phyloP scores from a whole-genome alignment of 2,888 invertebrate genomes.

The Trisateles emortualis region DNA sequence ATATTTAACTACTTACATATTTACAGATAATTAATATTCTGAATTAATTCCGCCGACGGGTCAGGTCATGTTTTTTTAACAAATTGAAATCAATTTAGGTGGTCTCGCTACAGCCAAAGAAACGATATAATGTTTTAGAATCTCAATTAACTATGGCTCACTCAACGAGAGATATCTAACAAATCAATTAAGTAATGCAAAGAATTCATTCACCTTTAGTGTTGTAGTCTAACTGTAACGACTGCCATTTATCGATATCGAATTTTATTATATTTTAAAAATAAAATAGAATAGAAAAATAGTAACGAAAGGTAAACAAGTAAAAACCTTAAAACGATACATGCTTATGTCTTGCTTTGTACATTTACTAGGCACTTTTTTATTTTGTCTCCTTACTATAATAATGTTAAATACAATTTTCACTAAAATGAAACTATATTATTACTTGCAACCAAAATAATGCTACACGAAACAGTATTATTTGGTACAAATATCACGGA shows the following conservation, averaged over 20 bases:
- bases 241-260: constrained; percentile 43
- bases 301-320: not conserved
- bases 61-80: constrained; percentile 51
- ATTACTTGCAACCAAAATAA: too few species aligned
- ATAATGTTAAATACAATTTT: too few species aligned
- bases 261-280: constrained; percentile 6
- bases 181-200: constrained; percentile 85
- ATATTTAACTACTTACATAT: constrained; percentile 37
- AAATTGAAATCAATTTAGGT: constrained; percentile 60
- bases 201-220: constrained; percentile 83
- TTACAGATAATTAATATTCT: constrained; percentile 37
- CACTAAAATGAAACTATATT: too few species aligned
- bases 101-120: constrained; percentile 59
- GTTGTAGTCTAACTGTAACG: constrained; percentile 46
- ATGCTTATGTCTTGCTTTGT: too few species aligned
- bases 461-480: too few species aligned
- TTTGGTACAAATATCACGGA: too few species aligned
- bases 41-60: constrained; percentile 42
- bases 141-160: constrained; percentile 80
- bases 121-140: constrained; percentile 69
- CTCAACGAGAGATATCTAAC: constrained; percentile 81
- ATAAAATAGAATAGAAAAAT: not conserved
- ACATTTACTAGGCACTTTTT: too few species aligned
- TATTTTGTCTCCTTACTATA: too few species aligned
- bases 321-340: too few species aligned